Evolutionary conservation across 2,888 invertebrate genomes (phyloP).

Genomic region (Venustoraphidia nigricollis): DNA sequence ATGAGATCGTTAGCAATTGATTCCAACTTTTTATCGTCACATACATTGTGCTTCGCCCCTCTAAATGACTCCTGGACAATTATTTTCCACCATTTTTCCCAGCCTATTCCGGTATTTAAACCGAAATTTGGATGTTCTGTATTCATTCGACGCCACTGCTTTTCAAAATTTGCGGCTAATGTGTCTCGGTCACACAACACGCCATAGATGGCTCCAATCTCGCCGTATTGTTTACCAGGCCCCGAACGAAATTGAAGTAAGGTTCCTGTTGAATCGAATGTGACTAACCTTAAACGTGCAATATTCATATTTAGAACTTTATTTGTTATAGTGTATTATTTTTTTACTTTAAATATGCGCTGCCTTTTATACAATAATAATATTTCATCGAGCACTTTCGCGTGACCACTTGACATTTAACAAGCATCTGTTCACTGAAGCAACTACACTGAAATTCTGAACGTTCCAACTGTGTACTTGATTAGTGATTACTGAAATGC

Average conservation of each 20-base stretch:
- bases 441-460: neutral
- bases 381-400: no score
- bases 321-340: neutral
- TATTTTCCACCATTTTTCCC: conserved; percentile 71
- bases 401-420: neutral
- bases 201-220: conserved; percentile 54
- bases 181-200: conserved; percentile 40
- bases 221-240: conserved; percentile 60
- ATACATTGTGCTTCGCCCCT: conserved; percentile 28
- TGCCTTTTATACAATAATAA: no score
- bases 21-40: conserved; percentile 26
- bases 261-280: conserved; percentile 83
- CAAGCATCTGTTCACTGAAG: neutral
- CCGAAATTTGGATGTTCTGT: conserved; percentile 71
- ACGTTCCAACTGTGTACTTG: no score
- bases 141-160: conserved; percentile 47
- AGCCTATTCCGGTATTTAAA: conserved; percentile 43
- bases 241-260: conserved; percentile 52
- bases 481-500: no score
- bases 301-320: conserved; percentile 25
- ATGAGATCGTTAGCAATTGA: conserved; percentile 44
- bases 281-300: conserved; percentile 45
- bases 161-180: conserved; percentile 43
- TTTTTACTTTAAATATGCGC: neutral
- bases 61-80: conserved; percentile 50